Evolutionary conservation across 2,797 vertebrate species (phyloP).

Genomic region (Holocentrus rufus): DNA sequence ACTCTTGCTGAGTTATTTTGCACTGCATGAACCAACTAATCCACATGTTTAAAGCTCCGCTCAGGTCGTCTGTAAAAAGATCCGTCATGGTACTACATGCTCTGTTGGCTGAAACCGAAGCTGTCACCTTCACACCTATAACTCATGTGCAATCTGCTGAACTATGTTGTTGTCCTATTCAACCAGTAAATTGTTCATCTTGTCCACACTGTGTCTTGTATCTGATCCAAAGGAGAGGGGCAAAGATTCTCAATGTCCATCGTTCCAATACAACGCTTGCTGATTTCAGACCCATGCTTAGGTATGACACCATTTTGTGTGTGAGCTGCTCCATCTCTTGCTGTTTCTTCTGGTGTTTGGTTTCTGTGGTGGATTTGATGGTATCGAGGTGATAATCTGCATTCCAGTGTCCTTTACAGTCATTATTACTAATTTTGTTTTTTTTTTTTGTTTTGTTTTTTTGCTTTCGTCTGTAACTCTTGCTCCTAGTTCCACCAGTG

Average conservation of each 20-base stretch:
- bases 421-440: not conserved
- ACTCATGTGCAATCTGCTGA: not conserved
- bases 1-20: not conserved
- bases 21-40: not conserved
- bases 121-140: too few relatives aligned
- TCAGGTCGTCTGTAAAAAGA: too few relatives aligned
- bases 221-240: conserved; percentile 70
- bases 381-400: not conserved
- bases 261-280: conserved; percentile 66
- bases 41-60: too few relatives aligned
- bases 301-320: conserved; percentile 45
- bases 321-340: conserved; percentile 3
- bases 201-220: conserved; percentile 33
- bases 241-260: conserved; percentile 75
- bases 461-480: conserved; percentile 8
- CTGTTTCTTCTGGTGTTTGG: conserved; percentile 2
- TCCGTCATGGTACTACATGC: too few relatives aligned
- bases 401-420: not conserved
- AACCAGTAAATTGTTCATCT: conserved; percentile 25
- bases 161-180: not conserved
- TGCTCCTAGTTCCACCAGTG: conserved; percentile 50
- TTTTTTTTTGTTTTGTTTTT: not conserved
- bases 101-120: too few relatives aligned
- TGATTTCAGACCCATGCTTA: conserved; percentile 70
- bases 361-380: not conserved